Evolutionary conservation across 1,140 invertebrate genomes (phyloP), one percentile per base, ranked within the genome.

Genomic region (Aphidius gifuensis): DNA sequence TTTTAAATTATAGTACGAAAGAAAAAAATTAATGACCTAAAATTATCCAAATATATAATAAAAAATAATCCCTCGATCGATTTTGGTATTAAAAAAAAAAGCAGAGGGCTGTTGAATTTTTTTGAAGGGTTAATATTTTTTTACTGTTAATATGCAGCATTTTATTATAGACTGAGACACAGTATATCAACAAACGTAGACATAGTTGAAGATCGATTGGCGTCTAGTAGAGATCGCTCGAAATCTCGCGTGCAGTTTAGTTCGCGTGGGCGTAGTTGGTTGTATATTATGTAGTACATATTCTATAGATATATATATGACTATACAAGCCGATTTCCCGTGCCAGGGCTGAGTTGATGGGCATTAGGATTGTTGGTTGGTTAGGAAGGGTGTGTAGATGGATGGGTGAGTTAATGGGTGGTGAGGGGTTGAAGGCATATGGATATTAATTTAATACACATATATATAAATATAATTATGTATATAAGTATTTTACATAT

Each of bases 191-290:
- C 51, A 54, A 54, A n/a, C 42, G 38, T 11, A 38, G 51, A 16
- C 38, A n/a, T 9, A 9, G 46, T 38, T 9, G 56, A 47, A 42
- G 50, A 61, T 61, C 50, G 60, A 61, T 55, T 50, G 47, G 60
- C 50, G 60, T 55, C 60, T 61, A 48, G 23, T 43, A 50, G 60
- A 21, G 60, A 55, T 55, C 50, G 50, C 60, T 53, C 40, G 51
- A 45, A 53, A 53, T 55, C 60, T 55, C 50, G 51, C 60, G 50
- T 55, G 50, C 40, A 54, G 16, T 11, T 38, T 16, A n/a, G 50
- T 32, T 55, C 40, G 58, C 58, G 58, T 59, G 58, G 58, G 46
- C 48, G 58, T 48, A 32, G 23, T 32, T 32, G 23, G 23, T 32
- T 32, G 16, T 49, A 49, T 45, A 32, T 32, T 32, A 32, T 32